A percentile compares a stretch with the other conserved stretches of the same genome.
Conservation (phyloP, 2,113 vertebrate species). For the Penelope pileata region DNA sequence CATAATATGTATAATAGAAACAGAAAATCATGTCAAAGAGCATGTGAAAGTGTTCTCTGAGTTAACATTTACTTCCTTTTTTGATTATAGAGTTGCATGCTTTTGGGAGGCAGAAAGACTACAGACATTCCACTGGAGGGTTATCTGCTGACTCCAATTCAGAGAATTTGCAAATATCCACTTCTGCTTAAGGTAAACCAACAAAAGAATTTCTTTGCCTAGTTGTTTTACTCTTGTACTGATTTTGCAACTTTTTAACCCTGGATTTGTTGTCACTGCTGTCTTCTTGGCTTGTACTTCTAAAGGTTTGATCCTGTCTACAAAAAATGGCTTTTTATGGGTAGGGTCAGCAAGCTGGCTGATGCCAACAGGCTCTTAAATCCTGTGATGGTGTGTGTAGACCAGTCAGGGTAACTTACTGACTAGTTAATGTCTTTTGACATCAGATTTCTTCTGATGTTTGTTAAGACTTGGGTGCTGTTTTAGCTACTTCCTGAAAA, state of each 20-base stretch:
- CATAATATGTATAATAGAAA: fast-evolving
- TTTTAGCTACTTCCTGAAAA: background rate
- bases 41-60: background rate
- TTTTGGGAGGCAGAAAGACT: conserved; percentile 95
- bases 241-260: background rate
- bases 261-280: background rate
- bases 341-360: background rate
- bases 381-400: background rate
- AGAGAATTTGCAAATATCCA: conserved; percentile 99
- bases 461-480: background rate
- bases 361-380: background rate
- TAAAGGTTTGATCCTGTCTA: background rate
- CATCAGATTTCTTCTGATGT: background rate
- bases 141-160: conserved; percentile 95
- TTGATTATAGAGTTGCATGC: conserved; percentile 91
- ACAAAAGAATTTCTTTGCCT: background rate
- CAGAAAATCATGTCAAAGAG: background rate
- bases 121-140: conserved; percentile 97
- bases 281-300: background rate
- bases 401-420: background rate
- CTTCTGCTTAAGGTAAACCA: conserved; percentile 92
- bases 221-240: background rate
- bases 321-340: background rate
- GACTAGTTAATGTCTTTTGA: background rate
- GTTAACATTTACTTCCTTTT: conserved; percentile 29